Percentiles rank a stretch among this genome's conserved stretches.
phyloP scores from a whole-genome alignment of 1,140 invertebrate genomes.

The Chymomyza costata region DNA sequence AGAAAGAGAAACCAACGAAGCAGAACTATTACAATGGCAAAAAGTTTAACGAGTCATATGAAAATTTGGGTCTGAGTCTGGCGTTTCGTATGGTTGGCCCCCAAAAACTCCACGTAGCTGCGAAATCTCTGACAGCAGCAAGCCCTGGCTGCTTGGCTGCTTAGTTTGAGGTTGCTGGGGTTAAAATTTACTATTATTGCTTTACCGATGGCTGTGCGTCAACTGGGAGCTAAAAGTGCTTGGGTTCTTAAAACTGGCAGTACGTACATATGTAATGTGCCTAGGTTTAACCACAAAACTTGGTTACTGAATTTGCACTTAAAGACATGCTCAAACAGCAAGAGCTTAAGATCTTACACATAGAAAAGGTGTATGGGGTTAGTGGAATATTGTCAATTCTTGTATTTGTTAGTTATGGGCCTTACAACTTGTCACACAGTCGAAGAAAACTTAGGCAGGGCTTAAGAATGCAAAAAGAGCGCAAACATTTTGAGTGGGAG shows the following conservation, averaged over 20 bases:
- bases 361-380: not conserved
- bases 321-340: conserved; percentile 17
- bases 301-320: conserved; percentile 22
- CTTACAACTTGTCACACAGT: conserved; percentile 66
- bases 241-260: too few relatives aligned
- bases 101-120: too few relatives aligned
- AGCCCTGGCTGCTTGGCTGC: not conserved
- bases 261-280: conserved; percentile 58
- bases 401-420: conserved; percentile 51
- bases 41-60: conserved; percentile 69
- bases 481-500: too few relatives aligned
- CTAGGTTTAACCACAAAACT: conserved; percentile 49
- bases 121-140: not conserved
- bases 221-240: too few relatives aligned
- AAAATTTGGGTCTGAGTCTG: conserved; percentile 20
- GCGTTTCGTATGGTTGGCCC: not conserved
- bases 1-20: conserved; percentile 61
- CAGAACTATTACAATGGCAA: conserved; percentile 70
- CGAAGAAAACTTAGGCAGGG: too few relatives aligned
- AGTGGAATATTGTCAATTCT: conserved; percentile 11
- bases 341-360: too few relatives aligned
- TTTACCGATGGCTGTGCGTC: conserved; percentile 8
- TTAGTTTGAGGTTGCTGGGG: not conserved
- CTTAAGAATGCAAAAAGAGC: too few relatives aligned
- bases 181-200: conserved; percentile 60